Evolutionary conservation across 2,888 invertebrate genomes (phyloP).

Genomic region (Aleiodes alternator): DNA sequence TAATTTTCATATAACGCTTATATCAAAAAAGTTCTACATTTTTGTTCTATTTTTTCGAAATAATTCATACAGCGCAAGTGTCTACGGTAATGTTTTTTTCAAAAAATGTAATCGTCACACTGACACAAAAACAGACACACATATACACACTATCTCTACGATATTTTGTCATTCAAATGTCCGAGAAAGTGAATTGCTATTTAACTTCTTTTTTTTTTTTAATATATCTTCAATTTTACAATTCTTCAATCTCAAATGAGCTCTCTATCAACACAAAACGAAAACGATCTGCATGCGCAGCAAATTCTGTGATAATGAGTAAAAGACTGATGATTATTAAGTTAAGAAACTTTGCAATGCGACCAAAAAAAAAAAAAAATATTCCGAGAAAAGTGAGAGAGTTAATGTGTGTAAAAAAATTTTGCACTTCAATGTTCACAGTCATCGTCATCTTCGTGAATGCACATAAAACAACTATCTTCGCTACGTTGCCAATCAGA

Average conservation of each 20-base stretch:
- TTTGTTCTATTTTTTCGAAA: too few species aligned
- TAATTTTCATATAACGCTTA: constrained; percentile 10
- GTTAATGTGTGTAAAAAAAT: constrained; percentile 63
- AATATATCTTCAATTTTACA: too few species aligned
- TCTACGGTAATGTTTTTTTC: too few species aligned
- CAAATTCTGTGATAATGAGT: constrained; percentile 30
- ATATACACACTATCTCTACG: constrained; percentile 29
- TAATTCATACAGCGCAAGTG: too few species aligned
- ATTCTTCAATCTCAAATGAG: constrained; percentile 42
- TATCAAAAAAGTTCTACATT: too few species aligned
- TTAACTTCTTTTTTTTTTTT: too few species aligned
- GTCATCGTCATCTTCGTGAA: constrained; percentile 75
- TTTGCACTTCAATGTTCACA: constrained; percentile 74
- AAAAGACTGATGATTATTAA: constrained; percentile 43
- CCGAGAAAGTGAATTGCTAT: constrained; percentile 24
- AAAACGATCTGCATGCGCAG: constrained; percentile 36
- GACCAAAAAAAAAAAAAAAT: constrained; percentile 48
- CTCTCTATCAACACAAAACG: constrained; percentile 11
- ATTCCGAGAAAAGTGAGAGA: constrained; percentile 37
- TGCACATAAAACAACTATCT: constrained; percentile 74
- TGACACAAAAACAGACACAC: too few species aligned
- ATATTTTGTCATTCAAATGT: constrained; percentile 14
- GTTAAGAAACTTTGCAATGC: constrained; percentile 39
- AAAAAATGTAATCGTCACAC: too few species aligned
- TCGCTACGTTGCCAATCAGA: constrained; percentile 73